Percentiles rank a stretch among this genome's conserved stretches.
Conservation (phyloP, 2,888 invertebrate genomes). For the Habrosyne pyritoides region DNA sequence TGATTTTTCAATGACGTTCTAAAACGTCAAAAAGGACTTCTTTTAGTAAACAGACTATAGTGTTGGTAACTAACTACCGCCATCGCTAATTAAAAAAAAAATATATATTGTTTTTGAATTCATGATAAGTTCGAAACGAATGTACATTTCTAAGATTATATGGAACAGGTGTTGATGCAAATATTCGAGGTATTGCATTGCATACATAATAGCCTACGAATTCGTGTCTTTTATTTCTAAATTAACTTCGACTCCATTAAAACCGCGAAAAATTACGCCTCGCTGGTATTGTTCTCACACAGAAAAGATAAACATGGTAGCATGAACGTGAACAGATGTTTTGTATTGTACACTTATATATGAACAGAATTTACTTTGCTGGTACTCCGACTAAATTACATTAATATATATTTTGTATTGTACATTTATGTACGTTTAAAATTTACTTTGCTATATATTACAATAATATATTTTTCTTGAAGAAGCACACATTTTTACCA, state of each 20-base stretch:
- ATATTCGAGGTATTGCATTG: slow-evolving; percentile 11
- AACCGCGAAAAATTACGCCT: slow-evolving; percentile 48
- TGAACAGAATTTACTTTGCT: slow-evolving; percentile 9
- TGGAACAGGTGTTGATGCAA: neutral
- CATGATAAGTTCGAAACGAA: neutral
- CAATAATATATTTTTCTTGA: too few species aligned
- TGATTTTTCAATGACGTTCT: too few species aligned
- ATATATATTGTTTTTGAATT: neutral
- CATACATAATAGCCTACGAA: slow-evolving; percentile 17
- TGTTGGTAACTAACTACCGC: neutral
- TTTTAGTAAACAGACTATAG: too few species aligned
- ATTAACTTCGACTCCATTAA: slow-evolving; percentile 41
- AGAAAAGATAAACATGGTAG: slow-evolving; percentile 55
- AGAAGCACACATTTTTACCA: too few species aligned
- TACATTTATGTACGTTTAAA: too few species aligned
- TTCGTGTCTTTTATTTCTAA: slow-evolving; percentile 50
- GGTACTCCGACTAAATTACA: slow-evolving; percentile 5
- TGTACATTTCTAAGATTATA: neutral
- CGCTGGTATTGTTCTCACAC: slow-evolving; percentile 56
- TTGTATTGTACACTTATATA: slow-evolving; percentile 22
- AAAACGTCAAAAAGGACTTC: too few species aligned
- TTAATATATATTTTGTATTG: too few species aligned
- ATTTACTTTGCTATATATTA: too few species aligned
- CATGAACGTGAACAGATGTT: slow-evolving; percentile 51
- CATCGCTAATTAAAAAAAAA: too few species aligned